These are phyloP conservation scores for Magallana gigas DNA, from an alignment of 1,140 invertebrate species.

Conservation along the genomic window DNA sequence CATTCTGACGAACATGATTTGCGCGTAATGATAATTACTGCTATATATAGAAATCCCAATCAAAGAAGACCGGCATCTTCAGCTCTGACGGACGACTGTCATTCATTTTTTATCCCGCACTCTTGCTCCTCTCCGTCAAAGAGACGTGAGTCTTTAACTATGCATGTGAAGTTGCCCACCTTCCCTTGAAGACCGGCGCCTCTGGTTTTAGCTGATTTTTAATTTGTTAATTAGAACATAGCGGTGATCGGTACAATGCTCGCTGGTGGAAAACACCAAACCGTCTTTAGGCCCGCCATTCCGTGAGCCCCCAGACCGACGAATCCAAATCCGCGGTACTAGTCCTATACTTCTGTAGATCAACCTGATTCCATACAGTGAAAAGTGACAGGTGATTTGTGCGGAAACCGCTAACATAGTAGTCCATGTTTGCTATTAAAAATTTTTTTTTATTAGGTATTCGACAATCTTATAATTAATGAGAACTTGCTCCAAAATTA, in stretches of 20 bases:
- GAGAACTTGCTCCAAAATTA: no score
- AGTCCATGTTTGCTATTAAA: no score
- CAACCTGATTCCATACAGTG: no score
- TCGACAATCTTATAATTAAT: no score
- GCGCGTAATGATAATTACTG: background rate
- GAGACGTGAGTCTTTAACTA: background rate
- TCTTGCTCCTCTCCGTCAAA: background rate
- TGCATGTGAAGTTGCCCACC: background rate
- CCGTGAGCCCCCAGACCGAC: no score
- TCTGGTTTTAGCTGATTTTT: background rate
- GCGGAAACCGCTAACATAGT: no score
- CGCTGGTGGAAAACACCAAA: background rate
- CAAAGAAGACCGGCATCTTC: background rate
- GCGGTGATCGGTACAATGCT: background rate
- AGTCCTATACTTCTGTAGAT: no score
- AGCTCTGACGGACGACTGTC: background rate
- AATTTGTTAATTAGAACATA: no score
- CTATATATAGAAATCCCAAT: slow-evolving; percentile 17
- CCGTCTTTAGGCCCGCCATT: no score
- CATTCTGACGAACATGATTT: background rate
- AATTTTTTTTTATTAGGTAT: no score
- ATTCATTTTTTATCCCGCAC: background rate
- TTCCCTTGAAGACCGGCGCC: background rate
- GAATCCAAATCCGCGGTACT: no score
- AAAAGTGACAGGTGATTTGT: no score